These are phyloP conservation scores for Chanos chanos DNA, from an alignment of 2,797 vertebrate genomes.

Conservation along the genomic window DNA sequence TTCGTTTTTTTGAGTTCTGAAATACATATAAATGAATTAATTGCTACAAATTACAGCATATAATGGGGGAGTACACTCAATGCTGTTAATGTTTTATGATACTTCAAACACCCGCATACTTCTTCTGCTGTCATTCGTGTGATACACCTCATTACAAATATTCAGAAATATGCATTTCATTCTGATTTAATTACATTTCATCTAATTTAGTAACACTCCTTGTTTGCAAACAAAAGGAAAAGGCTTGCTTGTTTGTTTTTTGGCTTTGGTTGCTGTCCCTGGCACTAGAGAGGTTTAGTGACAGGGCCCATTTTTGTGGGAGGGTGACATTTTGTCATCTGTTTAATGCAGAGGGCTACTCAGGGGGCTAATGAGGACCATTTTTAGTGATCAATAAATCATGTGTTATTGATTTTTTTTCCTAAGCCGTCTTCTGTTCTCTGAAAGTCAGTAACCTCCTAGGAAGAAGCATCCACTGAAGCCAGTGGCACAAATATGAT, in stretches of 20 bases:
- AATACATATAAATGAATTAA: too few relatives aligned
- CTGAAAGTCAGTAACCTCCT: slow-evolving; percentile 66
- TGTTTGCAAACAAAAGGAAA: neutral
- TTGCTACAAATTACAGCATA: too few relatives aligned
- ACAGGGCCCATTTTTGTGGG: slow-evolving; percentile 39
- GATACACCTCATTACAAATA: too few relatives aligned
- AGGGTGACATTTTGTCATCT: slow-evolving; percentile 78
- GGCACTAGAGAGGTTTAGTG: slow-evolving; percentile 28
- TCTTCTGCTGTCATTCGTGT: too few relatives aligned
- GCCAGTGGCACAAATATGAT: slow-evolving; percentile 25
- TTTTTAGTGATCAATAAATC: slow-evolving; percentile 84
- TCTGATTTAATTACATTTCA: too few relatives aligned
- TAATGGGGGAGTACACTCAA: too few relatives aligned
- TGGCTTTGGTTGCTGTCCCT: slow-evolving; percentile 16
- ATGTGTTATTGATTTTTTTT: slow-evolving; percentile 76
- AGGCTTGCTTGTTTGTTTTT: neutral
- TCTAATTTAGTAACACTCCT: too few relatives aligned
- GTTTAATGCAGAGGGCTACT: slow-evolving; percentile 71
- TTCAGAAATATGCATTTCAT: too few relatives aligned
- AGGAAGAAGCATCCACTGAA: slow-evolving; percentile 41
- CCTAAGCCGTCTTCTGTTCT: slow-evolving; percentile 74
- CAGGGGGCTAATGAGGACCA: slow-evolving; percentile 77
- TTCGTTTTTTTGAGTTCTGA: too few relatives aligned
- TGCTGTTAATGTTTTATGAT: too few relatives aligned
- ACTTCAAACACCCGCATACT: too few relatives aligned